Percentiles rank a stretch among this genome's conserved stretches.
phyloP scores from a whole-genome alignment of 23 tunicate species.

The Aplidium turbinatum region DNA sequence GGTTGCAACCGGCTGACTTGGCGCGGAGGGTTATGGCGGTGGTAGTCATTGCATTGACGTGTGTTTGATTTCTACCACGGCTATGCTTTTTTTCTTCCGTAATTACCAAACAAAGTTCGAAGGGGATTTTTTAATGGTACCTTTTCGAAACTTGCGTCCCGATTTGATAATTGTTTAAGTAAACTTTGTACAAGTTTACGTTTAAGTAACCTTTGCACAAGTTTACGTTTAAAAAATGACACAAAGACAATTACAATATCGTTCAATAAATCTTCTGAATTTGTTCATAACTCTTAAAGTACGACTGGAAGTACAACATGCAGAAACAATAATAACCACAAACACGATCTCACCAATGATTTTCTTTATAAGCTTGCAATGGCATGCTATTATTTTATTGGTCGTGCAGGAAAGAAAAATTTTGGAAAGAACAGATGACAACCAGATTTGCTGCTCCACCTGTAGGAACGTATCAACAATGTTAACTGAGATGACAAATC shows the following conservation, averaged over 20 bases:
- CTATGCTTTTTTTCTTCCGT: no score
- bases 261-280: not conserved
- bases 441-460: conserved; percentile 88
- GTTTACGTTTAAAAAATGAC: conserved; percentile 22
- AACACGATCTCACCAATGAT: conserved; percentile 37
- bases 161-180: no score
- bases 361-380: conserved; percentile 63
- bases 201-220: no score
- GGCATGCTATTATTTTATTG: conserved; percentile 77
- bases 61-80: no score
- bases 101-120: no score
- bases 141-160: no score
- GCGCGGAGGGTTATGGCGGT: no score
- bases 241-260: not conserved
- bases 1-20: no score
- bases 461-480: conserved; percentile 14
- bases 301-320: not conserved
- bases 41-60: no score
- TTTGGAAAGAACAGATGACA: conserved; percentile 52
- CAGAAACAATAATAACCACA: not conserved
- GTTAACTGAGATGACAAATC: no score
- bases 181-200: no score
- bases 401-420: conserved; percentile 72
- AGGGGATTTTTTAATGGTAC: no score
- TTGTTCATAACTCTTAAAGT: not conserved